Evolutionary conservation across 2,888 invertebrate genomes (phyloP), one percentile per base, ranked within the genome.

Genomic region (Euplagia quadripunctaria): DNA sequence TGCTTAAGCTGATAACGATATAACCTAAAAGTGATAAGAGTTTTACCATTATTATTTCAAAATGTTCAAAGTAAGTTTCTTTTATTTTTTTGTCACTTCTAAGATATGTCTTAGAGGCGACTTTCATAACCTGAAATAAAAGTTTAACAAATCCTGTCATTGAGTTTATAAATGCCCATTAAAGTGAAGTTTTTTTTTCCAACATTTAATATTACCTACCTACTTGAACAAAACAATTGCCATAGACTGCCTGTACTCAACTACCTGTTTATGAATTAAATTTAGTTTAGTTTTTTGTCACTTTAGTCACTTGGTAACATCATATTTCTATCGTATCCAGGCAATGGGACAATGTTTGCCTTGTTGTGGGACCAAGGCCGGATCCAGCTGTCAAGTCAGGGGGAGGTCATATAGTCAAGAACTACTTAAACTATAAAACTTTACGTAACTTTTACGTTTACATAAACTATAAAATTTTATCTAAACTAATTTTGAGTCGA

Each of bases 1-100:
- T 9, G 8, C 16, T 4, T 31, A 9, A 49, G 6, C n/a, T 41
- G 51, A 66, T 31, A 66, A 17, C 46, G 51, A 31, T 49, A 49
- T 66, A 66, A 66, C 66, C 66, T 51, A 49, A 31, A 66, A 31
- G 49, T 66, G 31, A 31, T 61, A 58, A 58, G 4, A 61, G 14
- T 31, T 61, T 61, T 20, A 20, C 20, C 6, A 49, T n/a, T n/a
- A n/a, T n/a, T n/a, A n/a, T 4, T 51, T 69, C 9, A 69, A 69
- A 61, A 69, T 69, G 68, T 69, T 69, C 46, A 69, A 69, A 61
- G 68, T 69, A 20, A 69, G 68, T 69, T 51, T 31, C 43, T 64
- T 43, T 7, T 12, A 14, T 49, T 31, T 65, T 42, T 46, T 64
- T 12, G 8, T 58, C 20, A 11, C 11, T 20, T 31, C 31, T 31